phyloP scores from a whole-genome alignment of 2,797 vertebrate species.

The Cryptoprocta ferox region DNA sequence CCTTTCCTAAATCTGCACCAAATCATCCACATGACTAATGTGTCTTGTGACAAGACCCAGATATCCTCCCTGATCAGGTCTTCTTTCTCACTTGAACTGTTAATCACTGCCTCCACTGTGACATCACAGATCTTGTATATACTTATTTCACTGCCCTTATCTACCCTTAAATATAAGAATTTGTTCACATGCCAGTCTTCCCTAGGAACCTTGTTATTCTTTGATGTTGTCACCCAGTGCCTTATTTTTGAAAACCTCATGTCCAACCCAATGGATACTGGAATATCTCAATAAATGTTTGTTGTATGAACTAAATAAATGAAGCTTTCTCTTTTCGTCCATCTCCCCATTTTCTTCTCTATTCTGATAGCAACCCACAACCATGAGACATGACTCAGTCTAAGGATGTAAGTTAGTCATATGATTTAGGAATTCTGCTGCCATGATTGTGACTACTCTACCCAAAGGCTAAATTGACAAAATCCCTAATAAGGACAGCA shows the following conservation, averaged over 20 bases:
- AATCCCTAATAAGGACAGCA: neutral
- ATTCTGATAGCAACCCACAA: neutral
- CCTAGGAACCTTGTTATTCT: neutral
- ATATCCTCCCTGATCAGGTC: neutral
- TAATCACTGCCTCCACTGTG: neutral
- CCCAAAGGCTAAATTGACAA: neutral
- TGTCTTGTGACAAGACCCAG: neutral
- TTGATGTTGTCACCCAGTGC: neutral
- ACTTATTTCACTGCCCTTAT: neutral
- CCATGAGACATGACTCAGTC: neutral
- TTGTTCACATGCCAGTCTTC: neutral
- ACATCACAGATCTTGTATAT: neutral
- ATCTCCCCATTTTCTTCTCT: neutral
- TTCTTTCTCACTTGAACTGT: neutral
- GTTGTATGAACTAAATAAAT: neutral
- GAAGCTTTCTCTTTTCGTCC: neutral
- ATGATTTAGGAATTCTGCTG: neutral
- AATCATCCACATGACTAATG: neutral
- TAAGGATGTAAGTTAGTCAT: neutral
- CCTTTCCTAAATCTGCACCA: neutral
- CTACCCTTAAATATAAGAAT: neutral
- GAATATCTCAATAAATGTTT: neutral
- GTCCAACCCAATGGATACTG: neutral
- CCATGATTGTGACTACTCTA: neutral
- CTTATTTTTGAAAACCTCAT: slow-evolving; percentile 12